Conservation (phyloP, 2,113 vertebrate species). For the Anas platyrhynchos region DNA sequence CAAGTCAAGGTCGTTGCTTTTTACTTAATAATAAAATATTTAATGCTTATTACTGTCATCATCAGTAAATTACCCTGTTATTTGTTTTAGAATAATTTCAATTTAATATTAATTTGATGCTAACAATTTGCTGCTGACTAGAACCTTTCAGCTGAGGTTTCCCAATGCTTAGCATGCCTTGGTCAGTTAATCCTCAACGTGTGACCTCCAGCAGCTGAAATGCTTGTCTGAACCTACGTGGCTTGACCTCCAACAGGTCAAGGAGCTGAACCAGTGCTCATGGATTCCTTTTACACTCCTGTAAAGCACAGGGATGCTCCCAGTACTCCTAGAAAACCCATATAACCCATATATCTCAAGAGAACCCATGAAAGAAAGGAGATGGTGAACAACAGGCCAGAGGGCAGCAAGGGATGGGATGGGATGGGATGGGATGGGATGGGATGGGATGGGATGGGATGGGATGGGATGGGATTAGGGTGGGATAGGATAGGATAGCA, state of each 20-base stretch:
- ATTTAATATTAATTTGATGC: not conserved
- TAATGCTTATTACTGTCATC: not conserved
- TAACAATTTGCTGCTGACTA: not conserved
- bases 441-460: too few species aligned
- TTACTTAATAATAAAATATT: slow-evolving; percentile 9
- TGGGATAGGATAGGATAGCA: not conserved
- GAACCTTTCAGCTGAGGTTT: not conserved
- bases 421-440: too few species aligned
- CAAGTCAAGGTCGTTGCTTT: slow-evolving; percentile 9
- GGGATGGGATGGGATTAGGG: too few species aligned
- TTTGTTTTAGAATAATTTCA: not conserved
- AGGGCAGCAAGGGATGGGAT: not conserved
- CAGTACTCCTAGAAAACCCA: rapidly evolving
- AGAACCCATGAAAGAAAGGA: not conserved
- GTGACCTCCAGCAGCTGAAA: not conserved
- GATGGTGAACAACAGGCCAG: not conserved
- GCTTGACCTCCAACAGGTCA: not conserved
- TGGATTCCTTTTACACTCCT: not conserved
- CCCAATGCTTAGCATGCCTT: not conserved
- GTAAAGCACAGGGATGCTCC: not conserved
- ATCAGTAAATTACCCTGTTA: not conserved
- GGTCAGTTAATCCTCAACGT: not conserved
- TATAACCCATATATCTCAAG: rapidly evolving
- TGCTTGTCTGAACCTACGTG: not conserved
- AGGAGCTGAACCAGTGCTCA: not conserved